phyloP scores from a whole-genome alignment of 2,113 vertebrate species.

The Chroicocephalus ridibundus region DNA sequence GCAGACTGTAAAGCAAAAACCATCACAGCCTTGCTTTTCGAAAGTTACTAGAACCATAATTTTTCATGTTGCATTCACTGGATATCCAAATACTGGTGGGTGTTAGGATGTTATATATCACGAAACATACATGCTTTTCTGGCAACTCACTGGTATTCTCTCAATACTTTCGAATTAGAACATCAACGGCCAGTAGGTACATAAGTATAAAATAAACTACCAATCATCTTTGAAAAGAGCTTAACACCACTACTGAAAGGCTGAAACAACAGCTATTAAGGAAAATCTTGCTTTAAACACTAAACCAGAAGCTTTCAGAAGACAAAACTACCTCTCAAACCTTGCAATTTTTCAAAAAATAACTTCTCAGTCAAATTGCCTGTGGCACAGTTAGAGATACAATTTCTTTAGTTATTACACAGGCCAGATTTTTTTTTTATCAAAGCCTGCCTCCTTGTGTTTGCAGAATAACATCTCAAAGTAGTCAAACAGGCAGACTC shows the following conservation, averaged over 20 bases:
- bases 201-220: background rate
- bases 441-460: conserved; percentile 59
- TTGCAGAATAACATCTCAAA: background rate
- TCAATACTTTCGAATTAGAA: background rate
- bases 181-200: background rate
- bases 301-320: background rate
- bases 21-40: background rate
- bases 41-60: background rate
- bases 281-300: background rate
- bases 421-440: background rate
- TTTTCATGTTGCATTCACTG: background rate
- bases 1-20: background rate
- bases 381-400: background rate
- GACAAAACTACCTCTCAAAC: background rate
- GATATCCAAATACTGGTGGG: background rate
- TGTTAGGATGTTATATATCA: background rate
- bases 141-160: background rate
- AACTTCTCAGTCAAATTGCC: background rate
- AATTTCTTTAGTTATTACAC: background rate
- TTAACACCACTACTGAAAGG: background rate
- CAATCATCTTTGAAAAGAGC: background rate
- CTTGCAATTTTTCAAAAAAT: background rate
- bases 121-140: background rate
- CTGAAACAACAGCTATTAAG: background rate
- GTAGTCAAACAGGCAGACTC: background rate